Conservation (phyloP, 2,797 vertebrate genomes). For the Pseudochaenichthys georgianus region DNA sequence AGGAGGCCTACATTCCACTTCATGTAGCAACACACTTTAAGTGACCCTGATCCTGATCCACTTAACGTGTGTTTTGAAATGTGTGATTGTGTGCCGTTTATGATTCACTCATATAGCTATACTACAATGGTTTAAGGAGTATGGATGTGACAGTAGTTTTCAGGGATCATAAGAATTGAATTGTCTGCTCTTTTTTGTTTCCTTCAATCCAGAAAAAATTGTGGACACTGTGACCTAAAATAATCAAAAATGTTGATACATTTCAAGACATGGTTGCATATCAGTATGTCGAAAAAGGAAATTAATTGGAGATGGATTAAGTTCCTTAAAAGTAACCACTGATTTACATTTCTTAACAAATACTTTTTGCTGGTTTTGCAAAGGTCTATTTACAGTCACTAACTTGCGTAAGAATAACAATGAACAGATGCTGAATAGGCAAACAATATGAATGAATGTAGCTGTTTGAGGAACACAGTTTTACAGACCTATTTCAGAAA, state of each 20-base stretch:
- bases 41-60: constrained; percentile 21
- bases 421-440: not conserved
- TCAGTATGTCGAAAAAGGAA: not conserved
- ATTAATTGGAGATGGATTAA: not conserved
- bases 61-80: constrained; percentile 33
- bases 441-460: not conserved
- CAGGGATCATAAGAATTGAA: not conserved
- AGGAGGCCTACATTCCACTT: constrained; percentile 65
- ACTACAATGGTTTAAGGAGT: not conserved
- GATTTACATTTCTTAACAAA: not conserved
- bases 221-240: not conserved
- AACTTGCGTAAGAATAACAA: not conserved
- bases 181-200: not conserved
- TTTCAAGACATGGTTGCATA: not conserved
- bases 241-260: not conserved
- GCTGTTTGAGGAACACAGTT: not conserved
- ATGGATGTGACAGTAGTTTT: not conserved
- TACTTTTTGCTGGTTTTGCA: not conserved
- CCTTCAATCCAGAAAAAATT: not conserved
- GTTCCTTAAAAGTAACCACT: not conserved
- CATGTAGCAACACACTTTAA: constrained; percentile 40
- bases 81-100: not conserved
- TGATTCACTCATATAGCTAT: not conserved
- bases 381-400: not conserved
- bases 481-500: not conserved